These are phyloP conservation scores for Poecile atricapillus DNA, from an alignment of 2,113 vertebrate species.

Conservation along the genomic window DNA sequence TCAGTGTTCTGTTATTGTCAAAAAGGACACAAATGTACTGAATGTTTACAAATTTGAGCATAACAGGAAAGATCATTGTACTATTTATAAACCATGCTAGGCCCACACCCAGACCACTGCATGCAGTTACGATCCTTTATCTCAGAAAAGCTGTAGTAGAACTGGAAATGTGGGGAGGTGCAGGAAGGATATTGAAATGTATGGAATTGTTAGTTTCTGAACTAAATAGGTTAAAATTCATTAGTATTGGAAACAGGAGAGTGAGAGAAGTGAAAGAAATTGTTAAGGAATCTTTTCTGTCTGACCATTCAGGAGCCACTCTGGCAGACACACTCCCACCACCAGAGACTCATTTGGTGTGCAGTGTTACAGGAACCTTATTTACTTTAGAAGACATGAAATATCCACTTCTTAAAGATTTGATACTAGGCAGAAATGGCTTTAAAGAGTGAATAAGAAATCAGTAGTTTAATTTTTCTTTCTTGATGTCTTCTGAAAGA, in stretches of 20 bases:
- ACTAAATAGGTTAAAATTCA: not conserved
- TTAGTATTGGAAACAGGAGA: not conserved
- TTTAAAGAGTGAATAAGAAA: conserved; percentile 5
- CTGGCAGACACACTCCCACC: not conserved
- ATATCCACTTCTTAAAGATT: not conserved
- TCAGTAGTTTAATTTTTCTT: not conserved
- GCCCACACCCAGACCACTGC: not conserved
- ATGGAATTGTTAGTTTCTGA: not conserved
- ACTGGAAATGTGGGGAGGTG: not conserved
- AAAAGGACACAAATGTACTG: not conserved
- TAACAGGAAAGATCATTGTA: not conserved
- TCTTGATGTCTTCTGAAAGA: not conserved
- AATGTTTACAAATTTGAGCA: not conserved
- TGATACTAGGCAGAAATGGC: not conserved
- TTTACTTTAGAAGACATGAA: not conserved
- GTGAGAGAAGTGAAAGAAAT: not conserved
- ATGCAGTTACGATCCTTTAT: not conserved
- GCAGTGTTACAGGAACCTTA: not conserved
- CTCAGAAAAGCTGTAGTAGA: not conserved
- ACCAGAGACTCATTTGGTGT: not conserved
- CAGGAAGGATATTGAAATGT: not conserved
- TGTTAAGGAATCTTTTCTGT: not conserved
- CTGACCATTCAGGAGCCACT: not conserved
- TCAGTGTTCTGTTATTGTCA: not conserved
- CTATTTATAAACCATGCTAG: not conserved